Base-by-base conservation (phyloP, 2,797 vertebrate genomes). In the Darevskia nairensis region DNA sequence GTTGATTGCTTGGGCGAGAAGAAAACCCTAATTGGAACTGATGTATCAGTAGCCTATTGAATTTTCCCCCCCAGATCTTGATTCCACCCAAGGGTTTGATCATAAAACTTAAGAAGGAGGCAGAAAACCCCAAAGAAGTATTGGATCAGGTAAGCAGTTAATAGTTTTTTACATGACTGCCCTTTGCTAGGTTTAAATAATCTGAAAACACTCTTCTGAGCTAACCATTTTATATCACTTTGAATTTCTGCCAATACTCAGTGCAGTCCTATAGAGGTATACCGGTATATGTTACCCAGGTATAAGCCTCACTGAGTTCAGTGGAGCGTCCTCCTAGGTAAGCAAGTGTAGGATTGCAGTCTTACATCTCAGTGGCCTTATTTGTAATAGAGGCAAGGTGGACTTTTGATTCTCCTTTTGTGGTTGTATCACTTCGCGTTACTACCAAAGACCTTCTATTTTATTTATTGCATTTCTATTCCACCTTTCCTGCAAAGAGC, bases 41-140 rank as follows among this genome's bases (percentile, higher is more conserved):
- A 64, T 59, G 69, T 11, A 2, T 50, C 23, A 29, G 17, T 71
- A 46, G 50, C 81, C 19, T 68, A 8, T 0, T 3, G 2, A 1
- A 69, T 55, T 88, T 1, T 94, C 2, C 35, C 97, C 85, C 97
- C 86, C 95, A 99, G 99, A 99, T 99, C 94, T 93, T 99, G 93
- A 99, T 99, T 89, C 99, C 99, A 19, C 99, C 99, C 0, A 99
- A 99, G 96, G 99, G 98, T 69, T 97, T 99, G 15, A 96, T 99
- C 89, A 86, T 94, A 89, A 99, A 99, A 93, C 97, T 99, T 86
- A 99, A 99, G 96, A 98, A 96, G 88, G 99, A 99, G 88, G 98
- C 98, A 0, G 99, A 99, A 95, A 99, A 99, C 94, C 98, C 98
- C 75, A 97, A 98, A 92, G 99, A 99, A 89, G 99, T 99, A 89